Conservation (phyloP, 2,113 vertebrate species). For the Cisticola juncidis region DNA sequence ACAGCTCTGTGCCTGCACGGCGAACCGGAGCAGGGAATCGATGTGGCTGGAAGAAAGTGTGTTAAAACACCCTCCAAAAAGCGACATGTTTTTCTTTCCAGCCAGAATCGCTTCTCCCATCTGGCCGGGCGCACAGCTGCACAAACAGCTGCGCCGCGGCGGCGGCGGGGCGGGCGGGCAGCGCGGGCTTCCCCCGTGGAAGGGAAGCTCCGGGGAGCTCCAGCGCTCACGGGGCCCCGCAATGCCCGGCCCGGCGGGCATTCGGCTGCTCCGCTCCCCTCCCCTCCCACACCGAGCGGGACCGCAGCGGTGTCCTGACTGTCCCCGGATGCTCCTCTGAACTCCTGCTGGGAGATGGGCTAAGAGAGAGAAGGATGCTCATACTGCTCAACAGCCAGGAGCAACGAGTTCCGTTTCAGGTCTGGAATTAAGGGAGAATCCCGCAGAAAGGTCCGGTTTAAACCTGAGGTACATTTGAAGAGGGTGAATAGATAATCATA, state of each 20-base stretch:
- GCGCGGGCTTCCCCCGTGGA: accelerated
- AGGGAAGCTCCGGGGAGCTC: accelerated
- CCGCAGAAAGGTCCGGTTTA: not conserved
- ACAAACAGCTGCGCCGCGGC: not conserved
- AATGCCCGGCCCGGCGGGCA: too few relatives aligned
- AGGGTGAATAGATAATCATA: not conserved
- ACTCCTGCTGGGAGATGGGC: not conserved
- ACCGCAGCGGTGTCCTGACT: accelerated
- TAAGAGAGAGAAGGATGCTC: not conserved
- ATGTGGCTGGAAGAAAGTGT: not conserved
- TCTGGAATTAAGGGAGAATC: not conserved
- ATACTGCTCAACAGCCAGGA: not conserved
- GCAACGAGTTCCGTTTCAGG: not conserved
- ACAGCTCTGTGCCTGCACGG: not conserved
- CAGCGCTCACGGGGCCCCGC: too few relatives aligned
- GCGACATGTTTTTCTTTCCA: conserved; percentile 33
- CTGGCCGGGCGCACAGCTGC: not conserved
- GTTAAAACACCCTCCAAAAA: not conserved
- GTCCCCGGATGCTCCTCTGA: not conserved
- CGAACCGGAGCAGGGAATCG: not conserved
- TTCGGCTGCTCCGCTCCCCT: too few relatives aligned
- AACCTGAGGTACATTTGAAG: not conserved
- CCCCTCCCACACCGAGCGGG: accelerated
- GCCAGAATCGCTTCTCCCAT: conserved; percentile 2
- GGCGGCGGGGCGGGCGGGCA: accelerated